Evolutionary conservation across 2,888 invertebrate species (phyloP).

Genomic region (Aphrophora alni): DNA sequence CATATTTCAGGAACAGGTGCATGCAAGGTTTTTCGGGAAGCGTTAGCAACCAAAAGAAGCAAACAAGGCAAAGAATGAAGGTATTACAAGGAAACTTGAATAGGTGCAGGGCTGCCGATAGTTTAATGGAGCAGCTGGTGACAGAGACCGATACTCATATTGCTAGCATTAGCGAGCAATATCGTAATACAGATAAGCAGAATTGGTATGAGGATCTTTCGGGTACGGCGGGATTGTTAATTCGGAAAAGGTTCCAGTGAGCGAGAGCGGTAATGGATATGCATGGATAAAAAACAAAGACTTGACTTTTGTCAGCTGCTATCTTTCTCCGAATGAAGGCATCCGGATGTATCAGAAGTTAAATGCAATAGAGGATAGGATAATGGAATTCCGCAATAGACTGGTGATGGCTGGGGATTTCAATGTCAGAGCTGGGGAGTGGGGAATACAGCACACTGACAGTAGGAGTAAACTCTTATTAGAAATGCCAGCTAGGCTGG

Average conservation of each 20-base stretch:
- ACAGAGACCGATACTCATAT: conserved; percentile 31
- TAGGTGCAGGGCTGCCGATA: no score
- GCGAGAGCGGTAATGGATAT: conserved; percentile 27
- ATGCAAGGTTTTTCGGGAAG: conserved; percentile 30
- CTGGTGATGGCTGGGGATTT: no score
- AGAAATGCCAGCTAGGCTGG: conserved; percentile 47
- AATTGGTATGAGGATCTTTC: conserved; percentile 39
- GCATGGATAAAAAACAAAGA: conserved; percentile 39
- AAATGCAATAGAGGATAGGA: no score
- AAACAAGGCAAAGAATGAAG: conserved; percentile 21
- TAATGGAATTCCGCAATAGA: no score
- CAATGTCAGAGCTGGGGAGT: conserved; percentile 47
- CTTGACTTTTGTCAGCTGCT: conserved; percentile 34
- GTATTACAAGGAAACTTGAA: no score
- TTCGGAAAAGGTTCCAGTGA: conserved; percentile 14
- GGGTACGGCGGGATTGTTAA: conserved; percentile 41
- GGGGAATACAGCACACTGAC: conserved; percentile 49
- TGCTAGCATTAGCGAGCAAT: conserved; percentile 46
- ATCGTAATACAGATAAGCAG: conserved; percentile 25
- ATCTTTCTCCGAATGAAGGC: conserved; percentile 39
- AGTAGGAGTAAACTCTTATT: conserved; percentile 45
- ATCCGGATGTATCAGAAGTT: conserved; percentile 29
- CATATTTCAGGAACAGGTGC: conserved; percentile 36
- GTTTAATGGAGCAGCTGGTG: conserved; percentile 40
- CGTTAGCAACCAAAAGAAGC: conserved; percentile 12